Evolutionary conservation across 2,888 invertebrate genomes (phyloP).

Genomic region (Disparrhopalites patrizii): DNA sequence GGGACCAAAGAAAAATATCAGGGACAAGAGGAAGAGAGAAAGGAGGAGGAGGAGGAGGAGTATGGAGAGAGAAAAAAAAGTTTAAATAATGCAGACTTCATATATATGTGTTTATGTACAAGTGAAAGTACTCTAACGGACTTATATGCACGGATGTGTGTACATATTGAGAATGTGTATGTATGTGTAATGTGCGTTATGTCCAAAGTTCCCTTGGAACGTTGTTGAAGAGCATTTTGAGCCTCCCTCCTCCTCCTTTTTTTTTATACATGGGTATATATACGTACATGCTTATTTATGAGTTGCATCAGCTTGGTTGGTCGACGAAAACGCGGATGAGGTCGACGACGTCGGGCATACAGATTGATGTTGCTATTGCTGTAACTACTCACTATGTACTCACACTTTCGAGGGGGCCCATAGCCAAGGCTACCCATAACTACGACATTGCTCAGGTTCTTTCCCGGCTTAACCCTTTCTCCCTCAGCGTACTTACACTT

Average conservation of each 20-base stretch:
- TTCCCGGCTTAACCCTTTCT: conserved; percentile 14
- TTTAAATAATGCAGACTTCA: conserved; percentile 25
- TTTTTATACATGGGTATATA: conserved; percentile 13
- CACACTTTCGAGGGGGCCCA: too few relatives aligned
- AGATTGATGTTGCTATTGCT: conserved; percentile 30
- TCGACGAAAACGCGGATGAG: conserved; percentile 29
- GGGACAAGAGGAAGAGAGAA: background rate
- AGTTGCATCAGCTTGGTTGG: conserved; percentile 32
- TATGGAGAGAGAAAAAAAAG: too few relatives aligned
- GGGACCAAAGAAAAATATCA: background rate
- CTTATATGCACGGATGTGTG: background rate
- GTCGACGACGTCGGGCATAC: conserved; percentile 28
- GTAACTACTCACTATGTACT: conserved; percentile 10
- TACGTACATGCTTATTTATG: conserved; percentile 33
- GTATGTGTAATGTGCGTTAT: conserved; percentile 17
- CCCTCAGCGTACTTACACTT: background rate
- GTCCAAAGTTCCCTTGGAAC: conserved; percentile 1
- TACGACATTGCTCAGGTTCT: conserved; percentile 27
- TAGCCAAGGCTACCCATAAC: too few relatives aligned
- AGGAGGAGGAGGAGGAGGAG: too few relatives aligned
- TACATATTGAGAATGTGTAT: too few relatives aligned
- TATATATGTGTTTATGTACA: conserved; percentile 15
- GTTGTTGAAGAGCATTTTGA: too few relatives aligned
- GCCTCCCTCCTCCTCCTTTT: too few relatives aligned
- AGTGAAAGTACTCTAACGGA: conserved; percentile 21